phyloP scores from a whole-genome alignment of 1,140 invertebrate species.

The Danaus melanippus region DNA sequence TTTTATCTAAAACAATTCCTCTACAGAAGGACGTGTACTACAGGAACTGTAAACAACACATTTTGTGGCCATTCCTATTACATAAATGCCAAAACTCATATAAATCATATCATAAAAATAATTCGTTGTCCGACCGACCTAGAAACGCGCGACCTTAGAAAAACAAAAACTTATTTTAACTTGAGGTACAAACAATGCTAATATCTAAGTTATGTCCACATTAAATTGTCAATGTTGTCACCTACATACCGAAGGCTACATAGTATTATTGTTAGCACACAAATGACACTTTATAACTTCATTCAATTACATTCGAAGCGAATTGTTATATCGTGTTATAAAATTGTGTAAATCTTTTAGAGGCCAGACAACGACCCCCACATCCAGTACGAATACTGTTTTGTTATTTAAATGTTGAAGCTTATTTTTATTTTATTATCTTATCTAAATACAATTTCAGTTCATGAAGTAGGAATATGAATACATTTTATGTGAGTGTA shows the following conservation, averaged over 20 bases:
- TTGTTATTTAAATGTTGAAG: conserved; percentile 5
- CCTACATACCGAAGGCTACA: conserved; percentile 34
- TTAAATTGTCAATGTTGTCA: conserved; percentile 22
- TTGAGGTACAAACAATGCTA: conserved; percentile 13
- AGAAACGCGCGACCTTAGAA: conserved; percentile 7
- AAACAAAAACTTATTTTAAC: conserved; percentile 11
- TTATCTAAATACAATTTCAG: no score
- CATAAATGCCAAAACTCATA: no score
- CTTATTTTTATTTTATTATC: no score
- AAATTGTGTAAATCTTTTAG: conserved; percentile 37
- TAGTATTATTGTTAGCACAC: conserved; percentile 6
- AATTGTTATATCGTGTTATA: conserved; percentile 38
- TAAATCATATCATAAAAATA: no score
- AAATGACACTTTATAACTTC: no score
- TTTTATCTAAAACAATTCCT: no score
- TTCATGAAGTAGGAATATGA: no score
- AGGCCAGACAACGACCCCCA: conserved; percentile 28
- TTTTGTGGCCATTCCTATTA: no score
- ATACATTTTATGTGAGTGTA: no score
- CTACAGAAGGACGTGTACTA: no score
- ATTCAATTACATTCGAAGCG: not conserved
- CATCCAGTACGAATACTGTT: conserved; percentile 21
- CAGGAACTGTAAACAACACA: no score
- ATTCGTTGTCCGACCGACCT: not conserved
- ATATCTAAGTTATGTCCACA: conserved; percentile 2